These are phyloP conservation scores for Torymus aiolomorphi DNA, from an alignment of 2,888 invertebrate species.

Conservation along the genomic window DNA sequence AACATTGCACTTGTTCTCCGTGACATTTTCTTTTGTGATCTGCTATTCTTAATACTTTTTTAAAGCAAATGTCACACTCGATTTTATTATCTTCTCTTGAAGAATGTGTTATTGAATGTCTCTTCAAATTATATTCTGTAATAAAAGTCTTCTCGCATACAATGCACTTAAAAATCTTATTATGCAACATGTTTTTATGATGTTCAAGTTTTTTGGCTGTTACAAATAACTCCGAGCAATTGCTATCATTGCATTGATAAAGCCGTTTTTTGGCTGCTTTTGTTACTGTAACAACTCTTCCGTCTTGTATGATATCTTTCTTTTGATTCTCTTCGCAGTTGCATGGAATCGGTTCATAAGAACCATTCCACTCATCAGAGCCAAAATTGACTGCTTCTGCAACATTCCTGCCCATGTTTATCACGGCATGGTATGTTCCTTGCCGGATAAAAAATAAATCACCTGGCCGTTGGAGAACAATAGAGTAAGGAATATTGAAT, in stretches of 20 bases:
- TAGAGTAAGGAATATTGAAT: constrained; percentile 1
- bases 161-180: too few species aligned
- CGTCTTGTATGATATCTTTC: neutral
- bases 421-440: neutral
- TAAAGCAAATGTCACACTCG: too few species aligned
- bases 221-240: constrained; percentile 8
- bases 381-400: constrained; percentile 23
- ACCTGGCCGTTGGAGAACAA: neutral
- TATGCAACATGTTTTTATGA: too few species aligned
- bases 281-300: neutral
- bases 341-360: too few species aligned
- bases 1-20: too few species aligned
- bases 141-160: too few species aligned
- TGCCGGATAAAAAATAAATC: constrained; percentile 9
- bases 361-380: constrained; percentile 11
- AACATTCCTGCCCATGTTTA: neutral
- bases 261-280: neutral
- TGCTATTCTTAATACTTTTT: too few species aligned
- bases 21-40: too few species aligned
- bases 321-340: neutral
- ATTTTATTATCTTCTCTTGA: too few species aligned
- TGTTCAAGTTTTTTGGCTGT: too few species aligned
- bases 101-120: too few species aligned
- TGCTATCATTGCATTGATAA: neutral
- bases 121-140: too few species aligned